Evolutionary conservation across 30 jellyfish, hydroid and myxozoan genomes (phyloP).

Genomic region (Pelagia noctiluca): DNA sequence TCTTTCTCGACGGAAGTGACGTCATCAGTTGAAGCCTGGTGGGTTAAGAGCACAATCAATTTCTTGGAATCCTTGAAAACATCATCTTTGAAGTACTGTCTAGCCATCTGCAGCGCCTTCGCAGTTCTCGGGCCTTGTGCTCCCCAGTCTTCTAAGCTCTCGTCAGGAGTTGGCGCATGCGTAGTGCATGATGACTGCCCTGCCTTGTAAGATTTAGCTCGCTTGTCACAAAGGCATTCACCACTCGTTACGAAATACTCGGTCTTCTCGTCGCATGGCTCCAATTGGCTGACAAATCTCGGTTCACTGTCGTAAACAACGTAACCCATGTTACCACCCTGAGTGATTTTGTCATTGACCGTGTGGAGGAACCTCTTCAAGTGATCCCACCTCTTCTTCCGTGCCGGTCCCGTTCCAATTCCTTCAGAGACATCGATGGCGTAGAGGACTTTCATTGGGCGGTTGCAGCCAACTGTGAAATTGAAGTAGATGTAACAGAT

Average conservation of each 20-base stretch:
- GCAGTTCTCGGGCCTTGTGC: conserved; percentile 97
- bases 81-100: conserved; percentile 55
- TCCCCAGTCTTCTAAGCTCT: conserved; percentile 97
- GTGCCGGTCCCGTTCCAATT: conserved; percentile 88
- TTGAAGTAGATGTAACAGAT: not conserved
- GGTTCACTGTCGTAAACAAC: conserved; percentile 97
- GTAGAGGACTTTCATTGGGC: conserved; percentile 83
- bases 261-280: conserved; percentile 91
- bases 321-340: conserved; percentile 80
- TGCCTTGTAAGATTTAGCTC: conserved; percentile 21
- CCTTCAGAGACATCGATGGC: conserved; percentile 98
- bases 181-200: conserved; percentile 83
- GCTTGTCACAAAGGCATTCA: conserved; percentile 87
- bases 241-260: conserved; percentile 90
- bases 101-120: conserved; percentile 86
- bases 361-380: conserved; percentile 75
- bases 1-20: conserved; percentile 83
- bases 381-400: conserved; percentile 92
- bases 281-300: conserved; percentile 66
- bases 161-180: conserved; percentile 85
- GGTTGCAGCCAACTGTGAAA: conserved; percentile 81
- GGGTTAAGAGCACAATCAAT: conserved; percentile 88
- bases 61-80: conserved; percentile 63
- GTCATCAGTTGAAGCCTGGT: conserved; percentile 87
- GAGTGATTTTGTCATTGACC: conserved; percentile 71